Conservation (phyloP, 1,140 invertebrate genomes). For the Glomeris maerens region DNA sequence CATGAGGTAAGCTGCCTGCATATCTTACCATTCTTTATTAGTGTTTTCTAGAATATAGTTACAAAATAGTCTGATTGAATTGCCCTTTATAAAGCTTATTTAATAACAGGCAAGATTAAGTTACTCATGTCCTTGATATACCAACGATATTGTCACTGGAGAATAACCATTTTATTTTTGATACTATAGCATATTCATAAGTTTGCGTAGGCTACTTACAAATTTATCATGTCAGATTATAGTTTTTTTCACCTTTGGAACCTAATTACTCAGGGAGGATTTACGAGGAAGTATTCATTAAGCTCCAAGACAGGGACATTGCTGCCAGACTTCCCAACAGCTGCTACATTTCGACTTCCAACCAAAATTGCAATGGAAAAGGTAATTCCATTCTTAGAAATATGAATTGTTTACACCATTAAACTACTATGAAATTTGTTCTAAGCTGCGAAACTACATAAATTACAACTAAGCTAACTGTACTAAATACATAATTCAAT, state of each 20-base stretch:
- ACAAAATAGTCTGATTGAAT: no score
- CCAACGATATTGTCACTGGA: neutral
- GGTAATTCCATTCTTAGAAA: neutral
- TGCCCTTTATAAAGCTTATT: no score
- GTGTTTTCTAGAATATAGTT: no score
- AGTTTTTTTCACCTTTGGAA: no score
- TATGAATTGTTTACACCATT: neutral
- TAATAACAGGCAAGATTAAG: neutral
- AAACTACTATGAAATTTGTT: no score
- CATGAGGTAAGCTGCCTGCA: constrained; percentile 5
- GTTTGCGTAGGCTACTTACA: no score
- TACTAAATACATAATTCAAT: no score
- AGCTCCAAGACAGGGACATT: constrained; percentile 32
- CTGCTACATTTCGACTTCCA: constrained; percentile 26
- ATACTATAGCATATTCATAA: neutral
- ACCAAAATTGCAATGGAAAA: neutral
- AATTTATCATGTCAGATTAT: no score
- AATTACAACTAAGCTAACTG: no score
- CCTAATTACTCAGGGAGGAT: constrained; percentile 3
- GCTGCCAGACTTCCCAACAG: constrained; percentile 37
- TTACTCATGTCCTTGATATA: neutral
- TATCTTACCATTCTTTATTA: no score
- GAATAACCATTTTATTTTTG: neutral
- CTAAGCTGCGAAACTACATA: no score
- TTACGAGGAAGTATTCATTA: constrained; percentile 26